Evolutionary conservation across 2,113 vertebrate genomes (phyloP), one percentile per base, ranked within the genome.

Genomic region (Anolis carolinensis): DNA sequence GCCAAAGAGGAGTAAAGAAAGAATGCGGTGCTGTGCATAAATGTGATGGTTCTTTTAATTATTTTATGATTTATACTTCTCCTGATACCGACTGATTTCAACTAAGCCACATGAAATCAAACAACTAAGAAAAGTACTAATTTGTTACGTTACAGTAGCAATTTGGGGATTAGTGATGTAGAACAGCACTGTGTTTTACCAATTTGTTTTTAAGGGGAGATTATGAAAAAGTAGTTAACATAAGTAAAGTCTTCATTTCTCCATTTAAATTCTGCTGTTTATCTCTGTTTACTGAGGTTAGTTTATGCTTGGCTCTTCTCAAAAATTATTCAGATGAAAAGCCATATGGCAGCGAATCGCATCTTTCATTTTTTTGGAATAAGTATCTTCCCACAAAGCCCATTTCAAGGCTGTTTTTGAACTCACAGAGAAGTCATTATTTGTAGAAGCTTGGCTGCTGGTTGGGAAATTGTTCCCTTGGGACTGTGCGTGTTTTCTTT

Each of bases 191-290:
- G n/a, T n/a, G 23, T 65, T 81, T 86, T 50, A 75, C n/a, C 55
- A 32, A 81, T 81, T 86, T 86, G 44, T n/a, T 52, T 81, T 67
- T n/a, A 68, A 52, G 75, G 30, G 36, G 48, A 39, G 30, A 81
- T 86, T 23, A 36, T 55, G 23, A 81, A 75, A 65, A 81, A 13
- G 10, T 50, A 67, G 36, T 67, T 55, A 67, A 75, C 21, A 81
- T 50, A 65, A 34, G 14, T 67, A 39, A 11, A 52, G 50, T 50
- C 25, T 81, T 52, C 34, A 50, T 67, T 86, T 67, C 23, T 36
- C 20, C 44, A 81, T 67, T 50, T 65, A 79, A 63, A 63, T 50
- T 62, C 52, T 86, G 30, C 77, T 72, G 25, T 36, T 72, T 79
- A 32, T 65, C 55, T 74, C 30, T 86, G 30, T 32, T 74, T 81